A percentile compares a stretch with the other conserved stretches of the same genome.
These are phyloP conservation scores for Apotomis turbidana DNA, from an alignment of 2,888 invertebrate species.

Conservation along the genomic window DNA sequence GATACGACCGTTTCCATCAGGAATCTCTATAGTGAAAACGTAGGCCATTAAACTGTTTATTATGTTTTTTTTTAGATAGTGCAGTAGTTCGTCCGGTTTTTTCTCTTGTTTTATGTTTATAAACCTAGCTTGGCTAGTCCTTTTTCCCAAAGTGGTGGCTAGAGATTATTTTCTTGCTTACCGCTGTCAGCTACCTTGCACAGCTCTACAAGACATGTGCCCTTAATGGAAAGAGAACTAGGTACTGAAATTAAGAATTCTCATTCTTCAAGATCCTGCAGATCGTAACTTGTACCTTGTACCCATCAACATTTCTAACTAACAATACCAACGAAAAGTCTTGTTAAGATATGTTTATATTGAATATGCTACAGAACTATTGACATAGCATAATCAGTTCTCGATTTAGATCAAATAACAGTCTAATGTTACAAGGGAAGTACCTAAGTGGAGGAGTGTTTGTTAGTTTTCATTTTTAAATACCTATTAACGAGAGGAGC, in stretches of 20 bases:
- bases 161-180: no score
- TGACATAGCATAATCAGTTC: conserved; percentile 36
- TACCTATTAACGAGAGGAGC: conserved; percentile 1
- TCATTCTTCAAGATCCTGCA: not conserved
- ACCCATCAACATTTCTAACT: conserved; percentile 29
- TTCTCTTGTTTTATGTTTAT: no score
- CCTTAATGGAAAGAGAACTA: no score
- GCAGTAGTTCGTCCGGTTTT: no score
- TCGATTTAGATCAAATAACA: conserved; percentile 37
- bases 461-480: not conserved
- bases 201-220: no score
- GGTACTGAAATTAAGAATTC: not conserved
- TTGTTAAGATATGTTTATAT: conserved; percentile 37
- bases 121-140: no score
- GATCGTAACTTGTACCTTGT: conserved; percentile 2
- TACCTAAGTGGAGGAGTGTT: conserved; percentile 10
- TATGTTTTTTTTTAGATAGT: no score
- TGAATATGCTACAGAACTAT: conserved; percentile 33
- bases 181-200: no score
- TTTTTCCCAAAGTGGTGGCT: no score
- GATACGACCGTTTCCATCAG: no score
- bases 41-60: no score
- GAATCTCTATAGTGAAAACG: no score
- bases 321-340: conserved; percentile 27
- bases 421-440: conserved; percentile 32